These are phyloP conservation scores for Boloria euphrosyne DNA, from an alignment of 2,888 invertebrate genomes.

Conservation along the genomic window DNA sequence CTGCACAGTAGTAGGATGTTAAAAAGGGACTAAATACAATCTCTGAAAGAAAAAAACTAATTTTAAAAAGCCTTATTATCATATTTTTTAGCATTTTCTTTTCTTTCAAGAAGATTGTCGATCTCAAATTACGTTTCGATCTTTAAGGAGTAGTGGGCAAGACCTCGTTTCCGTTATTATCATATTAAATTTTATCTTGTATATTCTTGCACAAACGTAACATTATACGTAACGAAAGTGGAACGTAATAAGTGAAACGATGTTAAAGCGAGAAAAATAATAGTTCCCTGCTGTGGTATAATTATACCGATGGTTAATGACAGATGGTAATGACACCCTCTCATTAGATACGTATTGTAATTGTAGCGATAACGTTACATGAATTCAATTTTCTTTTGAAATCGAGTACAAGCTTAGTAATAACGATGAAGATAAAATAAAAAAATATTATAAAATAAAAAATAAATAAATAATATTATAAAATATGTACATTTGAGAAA, in stretches of 20 bases:
- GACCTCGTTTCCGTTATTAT: background rate
- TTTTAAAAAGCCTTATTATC: too few species aligned
- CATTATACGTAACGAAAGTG: conserved; percentile 7
- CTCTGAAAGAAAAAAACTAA: too few species aligned
- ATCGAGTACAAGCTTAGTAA: conserved; percentile 6
- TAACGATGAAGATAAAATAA: too few species aligned
- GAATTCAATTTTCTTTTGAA: conserved; percentile 18
- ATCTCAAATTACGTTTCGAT: too few species aligned
- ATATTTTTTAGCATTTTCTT: too few species aligned
- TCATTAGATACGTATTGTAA: conserved; percentile 27
- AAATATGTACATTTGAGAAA: too few species aligned
- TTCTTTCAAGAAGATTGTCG: too few species aligned
- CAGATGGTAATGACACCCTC: conserved; percentile 18
- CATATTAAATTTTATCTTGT: background rate
- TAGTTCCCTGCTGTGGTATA: conserved; percentile 16
- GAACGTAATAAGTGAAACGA: conserved; percentile 25
- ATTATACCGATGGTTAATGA: conserved; percentile 28
- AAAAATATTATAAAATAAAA: background rate
- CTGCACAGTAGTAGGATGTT: too few species aligned
- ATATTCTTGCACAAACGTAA: background rate
- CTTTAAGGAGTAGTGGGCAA: too few species aligned
- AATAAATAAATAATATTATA: too few species aligned
- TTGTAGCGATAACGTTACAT: conserved; percentile 22
- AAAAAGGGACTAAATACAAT: too few species aligned
- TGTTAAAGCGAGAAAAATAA: conserved; percentile 19